Evolutionary conservation across 2,888 invertebrate species (phyloP).

Genomic region (Archips xylosteana): DNA sequence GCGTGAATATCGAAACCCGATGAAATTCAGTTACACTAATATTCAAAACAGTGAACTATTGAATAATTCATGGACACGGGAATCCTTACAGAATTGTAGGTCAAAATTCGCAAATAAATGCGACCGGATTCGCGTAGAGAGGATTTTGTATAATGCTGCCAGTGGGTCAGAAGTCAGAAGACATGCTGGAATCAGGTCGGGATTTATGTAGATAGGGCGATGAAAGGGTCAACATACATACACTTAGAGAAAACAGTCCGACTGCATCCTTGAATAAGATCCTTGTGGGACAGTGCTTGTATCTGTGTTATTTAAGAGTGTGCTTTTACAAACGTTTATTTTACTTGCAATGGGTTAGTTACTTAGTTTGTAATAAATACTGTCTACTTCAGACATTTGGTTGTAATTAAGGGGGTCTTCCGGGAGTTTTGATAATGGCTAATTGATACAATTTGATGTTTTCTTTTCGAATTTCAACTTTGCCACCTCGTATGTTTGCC

Average conservation of each 20-base stretch:
- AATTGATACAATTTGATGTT: too few relatives aligned
- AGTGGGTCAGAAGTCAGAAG: conserved; percentile 64
- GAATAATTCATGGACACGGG: conserved; percentile 56
- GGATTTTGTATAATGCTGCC: conserved; percentile 65
- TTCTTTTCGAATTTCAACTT: too few relatives aligned
- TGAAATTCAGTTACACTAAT: conserved; percentile 1
- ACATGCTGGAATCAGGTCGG: conserved; percentile 57
- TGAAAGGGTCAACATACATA: conserved; percentile 21
- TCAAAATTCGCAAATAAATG: conserved; percentile 64
- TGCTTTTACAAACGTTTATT: neutral
- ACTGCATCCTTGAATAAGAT: neutral
- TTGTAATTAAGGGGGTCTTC: too few relatives aligned
- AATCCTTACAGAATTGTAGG: conserved; percentile 62
- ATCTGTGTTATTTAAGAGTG: neutral
- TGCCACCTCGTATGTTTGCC: too few relatives aligned
- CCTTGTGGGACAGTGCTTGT: neutral
- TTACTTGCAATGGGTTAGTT: too few relatives aligned
- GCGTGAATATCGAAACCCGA: neutral
- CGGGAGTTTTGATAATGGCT: too few relatives aligned
- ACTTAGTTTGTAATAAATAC: too few relatives aligned
- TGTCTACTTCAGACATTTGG: too few relatives aligned
- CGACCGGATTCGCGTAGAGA: conserved; percentile 57
- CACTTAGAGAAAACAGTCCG: neutral
- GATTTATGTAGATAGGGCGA: conserved; percentile 28
- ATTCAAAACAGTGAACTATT: conserved; percentile 12